phyloP scores from a whole-genome alignment of 2,888 invertebrate species.

The Xiphydria camelus region DNA sequence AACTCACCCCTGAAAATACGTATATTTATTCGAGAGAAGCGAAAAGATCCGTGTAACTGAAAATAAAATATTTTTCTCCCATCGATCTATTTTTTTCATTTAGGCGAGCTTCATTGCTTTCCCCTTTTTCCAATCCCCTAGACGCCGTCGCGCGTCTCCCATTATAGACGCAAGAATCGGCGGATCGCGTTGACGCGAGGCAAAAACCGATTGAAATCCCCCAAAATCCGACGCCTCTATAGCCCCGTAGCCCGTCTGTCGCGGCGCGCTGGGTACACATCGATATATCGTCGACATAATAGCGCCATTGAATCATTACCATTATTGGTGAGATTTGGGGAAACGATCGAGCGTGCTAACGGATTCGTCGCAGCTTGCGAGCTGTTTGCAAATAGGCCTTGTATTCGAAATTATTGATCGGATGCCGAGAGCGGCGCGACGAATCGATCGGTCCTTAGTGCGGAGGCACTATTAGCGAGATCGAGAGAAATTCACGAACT shows the following conservation, averaged over 20 bases:
- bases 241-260: constrained; percentile 38
- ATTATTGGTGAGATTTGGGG: constrained; percentile 56
- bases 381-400: constrained; percentile 55
- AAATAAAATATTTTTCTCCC: too few species aligned
- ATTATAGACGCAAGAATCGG: too few species aligned
- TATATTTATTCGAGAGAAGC: too few species aligned
- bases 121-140: too few species aligned
- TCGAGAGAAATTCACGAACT: too few species aligned
- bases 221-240: constrained; percentile 49
- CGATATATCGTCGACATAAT: constrained; percentile 49
- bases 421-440: constrained; percentile 34
- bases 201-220: constrained; percentile 40
- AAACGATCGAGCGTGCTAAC: constrained; percentile 50
- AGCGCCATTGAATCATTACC: constrained; percentile 48
- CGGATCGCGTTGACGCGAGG: not conserved
- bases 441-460: too few species aligned
- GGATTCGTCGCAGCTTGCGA: constrained; percentile 56
- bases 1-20: too few species aligned
- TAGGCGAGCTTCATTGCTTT: too few species aligned
- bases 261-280: constrained; percentile 40
- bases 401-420: constrained; percentile 47
- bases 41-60: too few species aligned
- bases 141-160: too few species aligned
- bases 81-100: too few species aligned
- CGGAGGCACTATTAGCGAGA: too few species aligned